Percentiles rank a stretch among this genome's conserved stretches.
Evolutionary conservation across 2,113 vertebrate species (phyloP).

Genomic region (Perca fluviatilis): DNA sequence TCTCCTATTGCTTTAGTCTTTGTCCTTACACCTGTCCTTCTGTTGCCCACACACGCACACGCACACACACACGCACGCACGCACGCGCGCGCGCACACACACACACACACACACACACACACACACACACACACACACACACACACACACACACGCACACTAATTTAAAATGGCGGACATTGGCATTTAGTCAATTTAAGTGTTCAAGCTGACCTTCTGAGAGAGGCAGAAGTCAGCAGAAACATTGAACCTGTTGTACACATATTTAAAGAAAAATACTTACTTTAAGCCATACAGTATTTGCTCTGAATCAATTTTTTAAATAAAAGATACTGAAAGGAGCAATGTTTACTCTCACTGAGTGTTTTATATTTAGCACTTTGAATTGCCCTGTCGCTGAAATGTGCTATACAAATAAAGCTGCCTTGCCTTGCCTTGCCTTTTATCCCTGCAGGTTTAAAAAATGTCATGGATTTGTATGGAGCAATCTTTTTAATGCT

Average conservation of each 20-base stretch:
- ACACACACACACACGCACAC: neutral
- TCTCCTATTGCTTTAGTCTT: neutral
- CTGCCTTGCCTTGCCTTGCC: too few species aligned
- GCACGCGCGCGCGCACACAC: neutral
- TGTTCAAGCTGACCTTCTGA: constrained; percentile 67
- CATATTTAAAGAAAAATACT: neutral
- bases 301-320: neutral
- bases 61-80: neutral
- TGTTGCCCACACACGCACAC: neutral
- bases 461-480: neutral
- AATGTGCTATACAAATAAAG: too few species aligned
- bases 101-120: too few species aligned
- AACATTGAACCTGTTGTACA: neutral
- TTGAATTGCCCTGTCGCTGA: too few species aligned
- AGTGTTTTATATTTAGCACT: neutral
- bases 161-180: constrained; percentile 68
- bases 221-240: neutral
- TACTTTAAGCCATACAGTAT: neutral
- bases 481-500: neutral
- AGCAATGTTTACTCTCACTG: neutral
- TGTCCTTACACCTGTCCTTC: neutral
- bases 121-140: too few species aligned
- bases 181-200: constrained; percentile 63
- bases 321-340: neutral
- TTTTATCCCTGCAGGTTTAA: neutral